Evolutionary conservation across 2,113 vertebrate species (phyloP).

Genomic region (Ictalurus punctatus): DNA sequence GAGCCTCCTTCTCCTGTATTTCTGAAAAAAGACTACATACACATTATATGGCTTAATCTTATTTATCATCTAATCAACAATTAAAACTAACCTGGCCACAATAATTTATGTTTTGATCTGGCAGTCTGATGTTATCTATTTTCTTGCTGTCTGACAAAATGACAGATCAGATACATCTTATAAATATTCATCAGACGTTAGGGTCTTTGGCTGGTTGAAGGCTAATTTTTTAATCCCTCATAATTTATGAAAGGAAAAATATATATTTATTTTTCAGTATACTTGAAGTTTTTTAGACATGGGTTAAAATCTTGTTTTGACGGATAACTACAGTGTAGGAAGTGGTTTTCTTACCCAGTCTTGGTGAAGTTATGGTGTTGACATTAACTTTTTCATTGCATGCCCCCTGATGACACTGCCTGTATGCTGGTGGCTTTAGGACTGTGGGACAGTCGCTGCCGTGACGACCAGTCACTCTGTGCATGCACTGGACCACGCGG

Average conservation of each 20-base stretch:
- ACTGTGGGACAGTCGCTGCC: constrained; percentile 82
- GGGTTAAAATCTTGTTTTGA: background rate
- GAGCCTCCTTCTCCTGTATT: background rate
- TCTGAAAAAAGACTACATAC: background rate
- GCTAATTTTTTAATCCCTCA: background rate
- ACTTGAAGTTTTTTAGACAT: too few relatives aligned
- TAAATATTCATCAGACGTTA: background rate
- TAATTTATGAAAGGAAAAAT: background rate
- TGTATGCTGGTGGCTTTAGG: constrained; percentile 84
- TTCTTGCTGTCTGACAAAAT: background rate
- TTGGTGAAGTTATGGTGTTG: constrained; percentile 94
- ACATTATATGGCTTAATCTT: background rate
- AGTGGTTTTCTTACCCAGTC: constrained; percentile 81
- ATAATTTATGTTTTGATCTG: background rate
- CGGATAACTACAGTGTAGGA: background rate
- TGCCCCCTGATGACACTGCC: constrained; percentile 84
- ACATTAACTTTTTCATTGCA: constrained; percentile 88
- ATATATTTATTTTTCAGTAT: too few relatives aligned
- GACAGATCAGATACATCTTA: background rate
- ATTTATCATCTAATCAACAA: background rate
- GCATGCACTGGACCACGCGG: constrained; percentile 97
- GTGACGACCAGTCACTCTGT: constrained; percentile 91
- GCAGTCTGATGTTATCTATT: background rate
- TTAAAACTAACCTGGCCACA: background rate
- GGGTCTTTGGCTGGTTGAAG: background rate